Conservation (phyloP, 2,113 vertebrate genomes). For the Ptilorrhoa leucosticta region DNA sequence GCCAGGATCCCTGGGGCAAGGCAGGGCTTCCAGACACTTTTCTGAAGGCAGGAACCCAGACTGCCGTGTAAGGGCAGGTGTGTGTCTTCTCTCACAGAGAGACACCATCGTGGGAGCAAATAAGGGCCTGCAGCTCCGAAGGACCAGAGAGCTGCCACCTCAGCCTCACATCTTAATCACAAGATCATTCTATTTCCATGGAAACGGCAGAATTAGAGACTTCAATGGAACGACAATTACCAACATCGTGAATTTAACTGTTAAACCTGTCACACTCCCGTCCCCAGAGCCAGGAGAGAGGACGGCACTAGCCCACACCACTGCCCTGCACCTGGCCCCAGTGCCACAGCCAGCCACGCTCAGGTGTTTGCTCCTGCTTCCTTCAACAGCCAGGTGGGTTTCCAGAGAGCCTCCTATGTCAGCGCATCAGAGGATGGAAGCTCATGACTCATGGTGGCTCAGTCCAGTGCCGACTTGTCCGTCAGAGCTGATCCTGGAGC, state of each 20-base stretch:
- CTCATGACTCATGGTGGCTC: accelerated
- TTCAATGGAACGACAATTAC: background rate
- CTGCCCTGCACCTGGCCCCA: accelerated
- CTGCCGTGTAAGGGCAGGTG: accelerated
- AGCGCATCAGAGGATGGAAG: background rate
- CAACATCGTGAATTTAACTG: background rate
- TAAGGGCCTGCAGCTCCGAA: background rate
- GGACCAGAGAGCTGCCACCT: background rate
- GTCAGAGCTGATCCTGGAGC: accelerated
- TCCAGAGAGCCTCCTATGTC: background rate
- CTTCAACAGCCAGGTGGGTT: accelerated
- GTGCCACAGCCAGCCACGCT: accelerated
- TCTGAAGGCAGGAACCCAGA: background rate
- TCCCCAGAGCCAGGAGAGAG: background rate
- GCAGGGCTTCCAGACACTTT: background rate
- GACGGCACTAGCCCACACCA: accelerated
- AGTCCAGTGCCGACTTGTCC: accelerated
- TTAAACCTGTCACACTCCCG: background rate
- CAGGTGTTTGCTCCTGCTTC: background rate
- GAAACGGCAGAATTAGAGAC: conserved; percentile 55
- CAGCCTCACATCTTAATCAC: conserved; percentile 14
- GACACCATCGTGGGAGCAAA: accelerated
- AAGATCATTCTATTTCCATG: conserved; percentile 45
- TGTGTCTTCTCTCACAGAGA: background rate
- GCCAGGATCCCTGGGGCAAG: background rate